phyloP scores from a whole-genome alignment of 2,113 vertebrate species.

The Thalassoma bifasciatum region DNA sequence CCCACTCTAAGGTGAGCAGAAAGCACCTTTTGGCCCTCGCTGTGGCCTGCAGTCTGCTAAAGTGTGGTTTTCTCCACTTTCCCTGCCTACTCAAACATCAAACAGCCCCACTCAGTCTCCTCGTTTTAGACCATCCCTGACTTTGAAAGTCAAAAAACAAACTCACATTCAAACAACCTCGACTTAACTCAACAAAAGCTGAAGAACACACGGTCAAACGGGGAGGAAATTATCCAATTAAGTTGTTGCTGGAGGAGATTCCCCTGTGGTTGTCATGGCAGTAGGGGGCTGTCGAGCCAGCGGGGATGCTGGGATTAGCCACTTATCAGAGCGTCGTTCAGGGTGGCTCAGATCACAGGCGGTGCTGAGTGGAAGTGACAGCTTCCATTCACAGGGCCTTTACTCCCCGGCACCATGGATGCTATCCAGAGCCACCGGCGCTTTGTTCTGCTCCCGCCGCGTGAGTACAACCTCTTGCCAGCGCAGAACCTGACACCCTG shows the following conservation, averaged over 20 bases:
- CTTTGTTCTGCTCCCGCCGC: slow-evolving; percentile 68
- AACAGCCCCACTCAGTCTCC: slow-evolving; percentile 8
- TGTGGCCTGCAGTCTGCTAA: slow-evolving; percentile 18
- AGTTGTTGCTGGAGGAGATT: slow-evolving; percentile 73
- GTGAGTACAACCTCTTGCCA: slow-evolving; percentile 64
- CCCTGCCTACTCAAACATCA: slow-evolving; percentile 13
- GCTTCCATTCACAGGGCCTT: slow-evolving; percentile 67
- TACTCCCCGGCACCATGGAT: slow-evolving; percentile 61
- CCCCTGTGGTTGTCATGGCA: slow-evolving; percentile 70
- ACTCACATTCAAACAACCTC: slow-evolving; percentile 38
- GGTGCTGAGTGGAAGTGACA: slow-evolving; percentile 78
- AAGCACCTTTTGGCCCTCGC: slow-evolving; percentile 19
- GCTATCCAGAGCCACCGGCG: slow-evolving; percentile 63
- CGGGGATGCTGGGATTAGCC: slow-evolving; percentile 74
- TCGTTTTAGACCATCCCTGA: slow-evolving; percentile 20
- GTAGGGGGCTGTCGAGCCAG: slow-evolving; percentile 61
- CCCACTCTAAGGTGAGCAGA: slow-evolving; percentile 36
- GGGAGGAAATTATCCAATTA: slow-evolving; percentile 78
- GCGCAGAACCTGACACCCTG: slow-evolving; percentile 62
- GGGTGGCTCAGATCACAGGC: slow-evolving; percentile 77
- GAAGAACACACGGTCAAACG: slow-evolving; percentile 47
- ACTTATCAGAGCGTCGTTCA: slow-evolving; percentile 73
- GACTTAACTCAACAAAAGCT: slow-evolving; percentile 66
- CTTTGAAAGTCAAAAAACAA: slow-evolving; percentile 41
- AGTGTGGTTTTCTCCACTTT: slow-evolving; percentile 3